These are phyloP conservation scores for Sinocyclocheilus anshuiensis DNA, from an alignment of 2,113 vertebrate genomes.

Conservation along the genomic window DNA sequence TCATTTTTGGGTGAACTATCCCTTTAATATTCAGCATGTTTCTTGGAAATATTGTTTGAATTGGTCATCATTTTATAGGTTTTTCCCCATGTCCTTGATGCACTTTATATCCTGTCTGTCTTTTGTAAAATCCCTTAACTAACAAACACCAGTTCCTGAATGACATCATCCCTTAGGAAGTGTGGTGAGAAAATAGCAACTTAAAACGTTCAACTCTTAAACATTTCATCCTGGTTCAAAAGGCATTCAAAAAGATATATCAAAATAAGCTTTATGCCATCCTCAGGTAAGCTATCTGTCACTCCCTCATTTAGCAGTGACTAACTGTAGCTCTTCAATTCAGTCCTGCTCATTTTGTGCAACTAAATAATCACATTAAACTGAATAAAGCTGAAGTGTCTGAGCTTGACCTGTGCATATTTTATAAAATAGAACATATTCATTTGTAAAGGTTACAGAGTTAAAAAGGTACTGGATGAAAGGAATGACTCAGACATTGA, in stretches of 20 bases:
- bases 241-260: neutral
- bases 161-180: neutral
- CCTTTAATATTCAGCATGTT: too few species aligned
- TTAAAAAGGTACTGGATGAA: conserved; percentile 2
- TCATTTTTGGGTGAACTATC: too few species aligned
- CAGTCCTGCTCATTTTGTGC: neutral
- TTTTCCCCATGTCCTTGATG: neutral
- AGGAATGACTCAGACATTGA: conserved; percentile 4
- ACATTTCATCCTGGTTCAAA: neutral
- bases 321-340: neutral
- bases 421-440: neutral
- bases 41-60: neutral
- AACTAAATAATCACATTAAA: neutral
- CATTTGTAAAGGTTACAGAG: neutral
- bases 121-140: neutral
- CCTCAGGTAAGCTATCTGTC: neutral
- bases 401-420: neutral
- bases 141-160: neutral
- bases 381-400: neutral
- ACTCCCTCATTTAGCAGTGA: neutral
- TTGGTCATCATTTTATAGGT: neutral
- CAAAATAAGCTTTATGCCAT: neutral
- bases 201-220: neutral
- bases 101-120: neutral
- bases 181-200: neutral